Evolutionary conservation across 2,113 vertebrate species (phyloP).

Genomic region (Tylochromis polylepis): DNA sequence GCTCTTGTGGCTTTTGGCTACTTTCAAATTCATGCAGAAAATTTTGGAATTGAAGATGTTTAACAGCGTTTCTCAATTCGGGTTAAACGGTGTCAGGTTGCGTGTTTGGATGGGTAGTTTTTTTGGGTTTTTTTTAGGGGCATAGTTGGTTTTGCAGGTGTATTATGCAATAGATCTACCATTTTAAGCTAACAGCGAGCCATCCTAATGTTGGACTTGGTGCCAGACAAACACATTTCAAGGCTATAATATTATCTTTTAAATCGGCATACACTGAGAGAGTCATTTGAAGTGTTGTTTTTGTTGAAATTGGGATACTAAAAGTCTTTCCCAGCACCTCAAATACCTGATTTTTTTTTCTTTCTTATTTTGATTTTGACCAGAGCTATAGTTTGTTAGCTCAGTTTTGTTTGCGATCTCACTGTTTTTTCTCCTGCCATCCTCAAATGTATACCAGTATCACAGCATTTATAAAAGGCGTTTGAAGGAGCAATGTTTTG

Average conservation of each 20-base stretch:
- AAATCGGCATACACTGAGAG: background rate
- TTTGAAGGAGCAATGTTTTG: conserved; percentile 1
- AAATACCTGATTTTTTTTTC: background rate
- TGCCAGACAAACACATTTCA: background rate
- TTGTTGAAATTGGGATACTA: background rate
- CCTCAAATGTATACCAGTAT: background rate
- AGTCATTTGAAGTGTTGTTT: background rate
- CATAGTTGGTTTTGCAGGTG: background rate
- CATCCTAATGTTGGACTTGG: background rate
- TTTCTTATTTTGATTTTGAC: background rate
- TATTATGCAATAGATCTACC: background rate
- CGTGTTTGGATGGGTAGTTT: background rate
- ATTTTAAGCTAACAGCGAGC: background rate
- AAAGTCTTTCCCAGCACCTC: background rate
- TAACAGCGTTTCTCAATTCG: background rate
- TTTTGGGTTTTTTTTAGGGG: background rate
- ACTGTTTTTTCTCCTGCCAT: background rate
- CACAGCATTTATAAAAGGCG: background rate
- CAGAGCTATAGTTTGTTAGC: background rate
- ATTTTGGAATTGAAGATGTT: background rate
- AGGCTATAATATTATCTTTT: background rate
- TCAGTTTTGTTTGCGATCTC: background rate
- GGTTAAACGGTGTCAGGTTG: background rate
- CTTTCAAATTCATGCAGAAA: background rate
- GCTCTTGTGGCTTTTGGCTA: background rate